phyloP scores from a whole-genome alignment of 2,888 invertebrate species.

The Willowsia nigromaculata region DNA sequence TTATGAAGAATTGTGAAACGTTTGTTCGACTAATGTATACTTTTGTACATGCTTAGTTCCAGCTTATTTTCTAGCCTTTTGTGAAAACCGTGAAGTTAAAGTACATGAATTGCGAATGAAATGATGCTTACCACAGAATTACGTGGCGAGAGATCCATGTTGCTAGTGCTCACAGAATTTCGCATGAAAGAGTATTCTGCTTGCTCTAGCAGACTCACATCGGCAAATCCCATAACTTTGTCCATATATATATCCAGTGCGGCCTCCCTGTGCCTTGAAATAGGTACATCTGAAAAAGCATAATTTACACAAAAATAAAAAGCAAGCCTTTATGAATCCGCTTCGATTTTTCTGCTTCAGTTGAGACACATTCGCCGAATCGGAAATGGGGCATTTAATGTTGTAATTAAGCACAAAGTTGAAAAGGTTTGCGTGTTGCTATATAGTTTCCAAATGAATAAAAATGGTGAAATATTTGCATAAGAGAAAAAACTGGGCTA shows the following conservation, averaged over 20 bases:
- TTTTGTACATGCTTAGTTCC: no score
- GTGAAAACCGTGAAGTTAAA: no score
- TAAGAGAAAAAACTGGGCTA: no score
- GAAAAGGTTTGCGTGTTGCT: no score
- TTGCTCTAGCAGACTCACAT: constrained; percentile 59
- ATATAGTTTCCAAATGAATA: no score
- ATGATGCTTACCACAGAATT: constrained; percentile 39
- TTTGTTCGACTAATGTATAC: no score
- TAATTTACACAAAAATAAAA: neutral
- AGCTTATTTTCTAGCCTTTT: no score
- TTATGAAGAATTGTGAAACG: no score
- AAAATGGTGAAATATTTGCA: no score
- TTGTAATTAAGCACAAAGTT: no score
- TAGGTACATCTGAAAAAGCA: constrained; percentile 67
- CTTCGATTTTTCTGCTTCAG: neutral
- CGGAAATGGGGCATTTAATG: no score
- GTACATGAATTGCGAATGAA: neutral
- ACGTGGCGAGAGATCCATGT: constrained; percentile 61
- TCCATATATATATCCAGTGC: constrained; percentile 77
- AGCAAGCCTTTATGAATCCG: no score
- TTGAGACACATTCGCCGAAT: neutral
- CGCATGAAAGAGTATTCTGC: constrained; percentile 63
- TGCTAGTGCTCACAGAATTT: constrained; percentile 62
- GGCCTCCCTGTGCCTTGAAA: constrained; percentile 73
- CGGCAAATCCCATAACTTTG: constrained; percentile 73